Base-by-base conservation (phyloP, 2,888 invertebrate genomes). In the Dicyrtomina minuta region DNA sequence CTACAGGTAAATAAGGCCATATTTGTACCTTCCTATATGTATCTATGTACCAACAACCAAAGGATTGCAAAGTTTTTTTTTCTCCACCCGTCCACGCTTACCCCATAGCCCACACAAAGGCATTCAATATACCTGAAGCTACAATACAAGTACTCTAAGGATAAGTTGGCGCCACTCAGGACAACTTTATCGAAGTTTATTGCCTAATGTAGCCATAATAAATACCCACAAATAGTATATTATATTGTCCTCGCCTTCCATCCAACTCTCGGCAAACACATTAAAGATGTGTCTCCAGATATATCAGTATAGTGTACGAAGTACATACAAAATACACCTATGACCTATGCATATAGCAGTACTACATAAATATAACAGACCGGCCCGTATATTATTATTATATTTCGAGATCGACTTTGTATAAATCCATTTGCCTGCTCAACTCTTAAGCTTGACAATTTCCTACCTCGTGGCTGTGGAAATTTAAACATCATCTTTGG, bases 341-440 rank as follows among this genome's bases (percentile, higher is more conserved):
- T 33, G 33, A 5, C 8, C 8, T 33, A 8, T 33, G 4, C 33
- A 33, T 5, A 33, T 53, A 12, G 53, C 12, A 53, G n/a, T n/a
- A 13, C 22, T 26, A 26, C 55, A 15, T 51, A 12, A 15, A 55
- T 15, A 26, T 55, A n/a, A n/a, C n/a, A 1, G 26, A 55, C 22
- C 20, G 20, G 2, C 15, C 13, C 26, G 24, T n/a, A 13, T 27
- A 55, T n/a, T n/a, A n/a, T n/a, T n/a, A n/a, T n/a, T 6, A 17
- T 46, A 46, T 15, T 17, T 15, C 12, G 8, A 46, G 46, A 17
- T 15, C 46, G 12, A 17, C 20, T 46, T 46, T 15, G 33, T 33
- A 12, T 55, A 55, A 55, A 55, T 55, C 55, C 55, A 55, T n/a
- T 24, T 55, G 26, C 55, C 24, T 55, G n/a, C n/a, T n/a, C 24